Percentiles rank a stretch among this genome's conserved stretches.
Conservation (phyloP, 2,888 invertebrate species). For the Anoncus sp. region DNA sequence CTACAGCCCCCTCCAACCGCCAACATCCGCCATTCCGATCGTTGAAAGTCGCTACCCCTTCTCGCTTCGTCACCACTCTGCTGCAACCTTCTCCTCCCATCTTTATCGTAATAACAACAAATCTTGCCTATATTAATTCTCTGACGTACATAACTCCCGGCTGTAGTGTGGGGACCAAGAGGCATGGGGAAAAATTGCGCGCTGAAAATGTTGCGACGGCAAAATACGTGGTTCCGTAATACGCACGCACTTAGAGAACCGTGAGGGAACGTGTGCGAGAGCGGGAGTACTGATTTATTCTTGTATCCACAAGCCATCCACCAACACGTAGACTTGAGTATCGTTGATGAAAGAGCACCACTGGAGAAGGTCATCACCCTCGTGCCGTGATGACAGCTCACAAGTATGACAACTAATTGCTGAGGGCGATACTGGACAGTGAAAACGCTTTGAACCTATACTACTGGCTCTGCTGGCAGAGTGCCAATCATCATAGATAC, state of each 20-base stretch:
- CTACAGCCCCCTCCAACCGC: conserved; percentile 45
- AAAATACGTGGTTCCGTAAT: conserved; percentile 75
- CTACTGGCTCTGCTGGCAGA: neutral
- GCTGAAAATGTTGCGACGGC: conserved; percentile 77
- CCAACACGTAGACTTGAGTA: neutral
- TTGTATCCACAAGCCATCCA: neutral
- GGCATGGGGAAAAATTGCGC: conserved; percentile 79
- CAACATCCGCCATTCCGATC: conserved; percentile 55
- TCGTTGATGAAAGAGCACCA: neutral
- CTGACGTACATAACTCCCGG: conserved; percentile 81
- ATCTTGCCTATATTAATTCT: conserved; percentile 83
- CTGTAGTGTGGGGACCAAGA: neutral
- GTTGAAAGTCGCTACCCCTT: conserved; percentile 54
- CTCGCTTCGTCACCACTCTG: conserved; percentile 51
- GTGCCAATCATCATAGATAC: too few relatives aligned
- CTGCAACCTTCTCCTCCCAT: conserved; percentile 43
- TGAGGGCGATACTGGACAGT: neutral
- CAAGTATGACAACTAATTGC: neutral
- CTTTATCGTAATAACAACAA: conserved; percentile 81
- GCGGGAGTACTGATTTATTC: neutral
- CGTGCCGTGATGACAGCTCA: neutral
- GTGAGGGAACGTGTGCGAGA: conserved; percentile 17
- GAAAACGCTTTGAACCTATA: neutral
- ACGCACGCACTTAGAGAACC: conserved; percentile 74
- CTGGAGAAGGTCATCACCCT: conserved; percentile 10